Percentiles rank a stretch among this genome's conserved stretches.
Evolutionary conservation across 2,113 vertebrate species (phyloP).

Genomic region (Passer domesticus): DNA sequence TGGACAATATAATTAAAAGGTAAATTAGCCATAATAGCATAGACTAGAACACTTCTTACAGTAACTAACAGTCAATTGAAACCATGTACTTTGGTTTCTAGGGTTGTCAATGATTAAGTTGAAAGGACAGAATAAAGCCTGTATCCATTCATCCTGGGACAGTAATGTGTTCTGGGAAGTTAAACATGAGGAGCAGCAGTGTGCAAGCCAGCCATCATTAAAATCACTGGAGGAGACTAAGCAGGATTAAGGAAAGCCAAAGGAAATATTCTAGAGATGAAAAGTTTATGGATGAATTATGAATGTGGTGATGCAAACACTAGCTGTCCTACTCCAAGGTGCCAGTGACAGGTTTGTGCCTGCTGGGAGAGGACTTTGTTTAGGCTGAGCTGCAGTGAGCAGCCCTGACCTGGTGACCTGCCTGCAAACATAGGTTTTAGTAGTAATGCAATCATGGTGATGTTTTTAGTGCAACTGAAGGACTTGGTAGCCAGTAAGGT

Average conservation of each 20-base stretch:
- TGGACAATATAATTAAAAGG: conserved; percentile 72
- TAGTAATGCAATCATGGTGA: background rate
- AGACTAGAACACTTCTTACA: conserved; percentile 55
- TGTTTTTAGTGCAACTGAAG: background rate
- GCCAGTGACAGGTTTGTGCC: background rate
- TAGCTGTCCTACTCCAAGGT: background rate
- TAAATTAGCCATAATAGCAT: conserved; percentile 65
- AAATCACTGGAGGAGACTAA: background rate
- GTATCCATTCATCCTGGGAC: conserved; percentile 37
- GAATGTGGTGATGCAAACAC: background rate
- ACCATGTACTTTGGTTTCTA: conserved; percentile 49
- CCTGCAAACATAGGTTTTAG: background rate
- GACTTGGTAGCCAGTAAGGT: background rate
- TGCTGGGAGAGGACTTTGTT: background rate
- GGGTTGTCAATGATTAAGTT: conserved; percentile 56
- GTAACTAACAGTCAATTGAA: conserved; percentile 70
- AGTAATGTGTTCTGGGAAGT: conserved; percentile 38
- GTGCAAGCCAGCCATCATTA: background rate
- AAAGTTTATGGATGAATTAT: background rate
- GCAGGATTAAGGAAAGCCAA: background rate
- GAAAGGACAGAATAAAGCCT: conserved; percentile 43
- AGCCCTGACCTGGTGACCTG: background rate
- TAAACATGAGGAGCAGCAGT: background rate
- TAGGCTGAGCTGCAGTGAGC: background rate
- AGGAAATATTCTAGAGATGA: background rate